phyloP scores from a whole-genome alignment of 2,888 invertebrate species.

The Toxonevra muliebris region DNA sequence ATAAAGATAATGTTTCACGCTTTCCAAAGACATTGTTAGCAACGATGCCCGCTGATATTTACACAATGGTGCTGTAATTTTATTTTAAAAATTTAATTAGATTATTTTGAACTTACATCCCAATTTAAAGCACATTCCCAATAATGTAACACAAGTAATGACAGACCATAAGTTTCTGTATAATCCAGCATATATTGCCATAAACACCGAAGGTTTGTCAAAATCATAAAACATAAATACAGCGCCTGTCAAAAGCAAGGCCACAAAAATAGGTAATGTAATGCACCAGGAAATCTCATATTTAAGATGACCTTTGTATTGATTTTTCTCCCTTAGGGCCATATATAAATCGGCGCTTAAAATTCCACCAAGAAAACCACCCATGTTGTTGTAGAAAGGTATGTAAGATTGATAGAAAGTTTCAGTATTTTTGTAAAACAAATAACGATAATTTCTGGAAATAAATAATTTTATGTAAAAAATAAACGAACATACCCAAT shows the following conservation, averaged over 20 bases:
- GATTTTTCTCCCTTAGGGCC: no score
- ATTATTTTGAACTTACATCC: conserved; percentile 62
- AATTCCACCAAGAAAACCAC: conserved; percentile 58
- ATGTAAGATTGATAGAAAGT: conserved; percentile 52
- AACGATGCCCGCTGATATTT: no score
- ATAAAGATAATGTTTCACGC: no score
- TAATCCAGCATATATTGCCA: conserved; percentile 63
- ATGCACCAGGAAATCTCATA: conserved; percentile 47
- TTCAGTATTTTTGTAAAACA: conserved; percentile 51
- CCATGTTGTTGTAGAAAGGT: conserved; percentile 59
- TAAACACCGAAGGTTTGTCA: conserved; percentile 55
- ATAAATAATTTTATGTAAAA: no score
- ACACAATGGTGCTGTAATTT: no score
- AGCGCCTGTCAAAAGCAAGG: conserved; percentile 48
- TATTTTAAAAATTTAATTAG: no score
- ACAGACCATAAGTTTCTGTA: conserved; percentile 63
- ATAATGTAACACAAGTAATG: conserved; percentile 50
- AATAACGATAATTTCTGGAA: conserved; percentile 55
- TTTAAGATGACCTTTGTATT: conserved; percentile 38
- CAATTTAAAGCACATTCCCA: conserved; percentile 53
- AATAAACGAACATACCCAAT: no score
- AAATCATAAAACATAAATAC: conserved; percentile 57
- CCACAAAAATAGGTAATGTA: conserved; percentile 38
- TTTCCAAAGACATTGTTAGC: no score
- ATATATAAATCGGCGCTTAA: conserved; percentile 51